Percentiles rank a stretch among this genome's conserved stretches.
These are phyloP conservation scores for Gymnopithys bicolor DNA, from an alignment of 2,797 vertebrate species.

Conservation along the genomic window DNA sequence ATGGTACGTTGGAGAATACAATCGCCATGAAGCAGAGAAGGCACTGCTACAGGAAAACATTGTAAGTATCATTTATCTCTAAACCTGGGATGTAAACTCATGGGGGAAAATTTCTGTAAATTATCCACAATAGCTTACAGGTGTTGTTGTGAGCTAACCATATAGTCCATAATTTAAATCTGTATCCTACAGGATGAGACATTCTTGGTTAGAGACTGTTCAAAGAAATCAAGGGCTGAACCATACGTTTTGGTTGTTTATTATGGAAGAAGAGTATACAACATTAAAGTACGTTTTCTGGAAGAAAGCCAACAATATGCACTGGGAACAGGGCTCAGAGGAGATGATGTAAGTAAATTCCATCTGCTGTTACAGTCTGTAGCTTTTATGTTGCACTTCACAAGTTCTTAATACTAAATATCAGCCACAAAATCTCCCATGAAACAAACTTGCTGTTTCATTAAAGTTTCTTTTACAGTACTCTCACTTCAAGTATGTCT, in stretches of 20 bases:
- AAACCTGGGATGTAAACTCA: background rate
- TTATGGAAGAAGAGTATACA: constrained; percentile 86
- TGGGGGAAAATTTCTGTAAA: background rate
- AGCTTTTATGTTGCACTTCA: background rate
- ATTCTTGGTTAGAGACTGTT: constrained; percentile 89
- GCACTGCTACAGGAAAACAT: constrained; percentile 83
- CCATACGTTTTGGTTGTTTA: constrained; percentile 89
- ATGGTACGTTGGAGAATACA: constrained; percentile 86
- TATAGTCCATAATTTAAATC: background rate
- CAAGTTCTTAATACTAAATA: background rate
- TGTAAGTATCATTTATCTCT: constrained; percentile 70
- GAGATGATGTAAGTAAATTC: constrained; percentile 81
- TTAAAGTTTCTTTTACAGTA: background rate
- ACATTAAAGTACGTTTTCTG: constrained; percentile 90
- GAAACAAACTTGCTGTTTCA: background rate
- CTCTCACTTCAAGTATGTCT: background rate
- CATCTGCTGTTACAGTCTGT: background rate
- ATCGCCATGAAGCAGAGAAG: constrained; percentile 83
- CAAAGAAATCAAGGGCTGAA: constrained; percentile 79
- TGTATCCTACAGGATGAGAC: constrained; percentile 83
- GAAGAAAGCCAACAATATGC: constrained; percentile 79
- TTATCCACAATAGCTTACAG: background rate
- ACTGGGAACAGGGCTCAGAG: constrained; percentile 85
- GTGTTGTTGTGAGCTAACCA: background rate
- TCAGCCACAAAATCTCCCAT: background rate